Base-by-base conservation (phyloP, 2,113 vertebrate species). In the Xenopus laevis region DNA sequence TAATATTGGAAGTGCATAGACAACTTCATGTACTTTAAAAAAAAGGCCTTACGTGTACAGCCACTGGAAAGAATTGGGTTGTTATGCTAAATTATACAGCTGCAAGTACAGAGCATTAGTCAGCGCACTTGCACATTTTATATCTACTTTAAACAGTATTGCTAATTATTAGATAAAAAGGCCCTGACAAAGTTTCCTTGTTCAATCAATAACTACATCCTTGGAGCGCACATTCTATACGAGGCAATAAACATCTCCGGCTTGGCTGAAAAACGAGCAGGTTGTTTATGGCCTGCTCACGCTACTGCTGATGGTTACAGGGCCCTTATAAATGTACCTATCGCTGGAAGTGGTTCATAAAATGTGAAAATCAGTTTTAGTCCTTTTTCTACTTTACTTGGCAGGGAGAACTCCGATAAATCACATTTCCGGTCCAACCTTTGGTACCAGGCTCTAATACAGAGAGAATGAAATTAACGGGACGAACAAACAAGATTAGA, bases 151-250 rank as follows among this genome's bases (percentile, higher is more conserved):
- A 81, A 71, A 70, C 63, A 69, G 16, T 53, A 23, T 21, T 77
- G 65, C 65, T 82, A 85, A 86, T 84, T 87, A 75, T 73, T 78
- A 81, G 71, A 82, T 83, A 79, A 84, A 84, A 87, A 81, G 79
- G 76, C 66, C 57, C 0, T 55, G 69, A 74, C 0, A 1, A 79
- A 79, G 74, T 85, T 86, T 85, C 77, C 82, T 81, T 83, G 82
- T 82, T 87, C 82, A 86, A 87, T 82, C 81, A 84, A 78, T 82
- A 87, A 79, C 68, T 80, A 81, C 81, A 85, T 84, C 79, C 80
- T 78, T 81, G 72, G 69, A 79, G 61, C 79, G 68, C 73, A 80
- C 79, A 82, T 70, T 75, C 81, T 83, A 75, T 83, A 79, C 71
- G 77, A 84, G 79, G 77, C 74, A 85, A 84, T 86, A 85, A 87